phyloP scores from a whole-genome alignment of 1,140 invertebrate species.

The Pteromalus puparum region DNA sequence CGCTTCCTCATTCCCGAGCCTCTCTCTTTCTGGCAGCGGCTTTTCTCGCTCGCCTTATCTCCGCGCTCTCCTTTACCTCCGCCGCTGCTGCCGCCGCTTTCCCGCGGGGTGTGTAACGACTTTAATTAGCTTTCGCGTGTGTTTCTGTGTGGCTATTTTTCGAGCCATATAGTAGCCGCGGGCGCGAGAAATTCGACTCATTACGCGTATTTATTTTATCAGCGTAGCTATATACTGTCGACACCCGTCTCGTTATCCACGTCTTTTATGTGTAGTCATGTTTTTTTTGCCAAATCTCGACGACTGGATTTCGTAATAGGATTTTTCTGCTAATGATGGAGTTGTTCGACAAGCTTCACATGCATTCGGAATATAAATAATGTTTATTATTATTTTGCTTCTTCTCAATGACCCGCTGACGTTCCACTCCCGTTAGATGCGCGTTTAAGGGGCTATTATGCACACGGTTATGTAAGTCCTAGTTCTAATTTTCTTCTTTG shows the following conservation, averaged over 20 bases:
- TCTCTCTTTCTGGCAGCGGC: constrained; percentile 2
- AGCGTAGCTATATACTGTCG: not conserved
- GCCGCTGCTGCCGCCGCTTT: constrained; percentile 26
- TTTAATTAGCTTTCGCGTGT: constrained; percentile 47
- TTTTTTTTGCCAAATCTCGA: not conserved
- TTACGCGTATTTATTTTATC: constrained; percentile 40
- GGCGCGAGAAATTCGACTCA: constrained; percentile 25
- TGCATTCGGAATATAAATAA: too few relatives aligned
- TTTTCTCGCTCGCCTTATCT: constrained; percentile 42
- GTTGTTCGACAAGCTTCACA: too few relatives aligned
- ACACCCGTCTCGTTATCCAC: not conserved
- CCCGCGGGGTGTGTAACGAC: constrained; percentile 38
- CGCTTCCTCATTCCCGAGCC: constrained; percentile 40
- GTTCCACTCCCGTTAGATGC: too few relatives aligned
- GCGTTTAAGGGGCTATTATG: too few relatives aligned
- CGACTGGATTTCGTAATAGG: not conserved
- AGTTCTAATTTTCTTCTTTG: too few relatives aligned
- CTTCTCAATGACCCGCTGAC: too few relatives aligned
- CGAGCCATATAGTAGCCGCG: not conserved
- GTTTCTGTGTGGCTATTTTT: not conserved
- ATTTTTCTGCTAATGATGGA: not conserved
- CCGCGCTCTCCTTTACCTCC: constrained; percentile 13
- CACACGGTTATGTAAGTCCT: too few relatives aligned
- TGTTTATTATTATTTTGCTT: too few relatives aligned
- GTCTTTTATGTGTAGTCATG: not conserved